phyloP scores from a whole-genome alignment of 2,113 vertebrate genomes.

The Trogon surrucura region DNA sequence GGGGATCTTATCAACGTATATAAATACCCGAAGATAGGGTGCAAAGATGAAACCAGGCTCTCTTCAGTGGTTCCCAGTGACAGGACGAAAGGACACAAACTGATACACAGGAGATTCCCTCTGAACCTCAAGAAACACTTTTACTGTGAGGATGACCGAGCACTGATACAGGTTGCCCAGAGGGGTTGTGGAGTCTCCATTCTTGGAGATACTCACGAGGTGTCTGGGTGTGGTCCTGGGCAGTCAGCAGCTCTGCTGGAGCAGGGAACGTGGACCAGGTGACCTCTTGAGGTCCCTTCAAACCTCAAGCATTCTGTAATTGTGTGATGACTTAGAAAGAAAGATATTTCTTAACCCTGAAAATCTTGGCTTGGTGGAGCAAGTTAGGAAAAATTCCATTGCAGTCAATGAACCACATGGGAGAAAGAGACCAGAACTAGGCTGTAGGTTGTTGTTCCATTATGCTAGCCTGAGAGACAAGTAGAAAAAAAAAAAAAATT shows the following conservation, averaged over 20 bases:
- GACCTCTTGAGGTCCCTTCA: not conserved
- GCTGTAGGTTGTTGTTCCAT: not conserved
- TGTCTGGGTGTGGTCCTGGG: not conserved
- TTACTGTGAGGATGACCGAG: not conserved
- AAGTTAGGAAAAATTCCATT: not conserved
- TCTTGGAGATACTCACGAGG: not conserved
- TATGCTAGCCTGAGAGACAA: not conserved
- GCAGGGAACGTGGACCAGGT: not conserved
- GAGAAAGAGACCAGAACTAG: not conserved
- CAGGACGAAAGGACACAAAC: not conserved
- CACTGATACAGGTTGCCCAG: not conserved
- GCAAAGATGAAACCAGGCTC: not conserved
- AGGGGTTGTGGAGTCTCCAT: not conserved
- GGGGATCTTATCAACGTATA: not conserved
- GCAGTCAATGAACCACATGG: not conserved
- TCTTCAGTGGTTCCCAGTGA: not conserved
- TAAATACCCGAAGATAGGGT: not conserved
- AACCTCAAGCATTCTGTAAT: not conserved
- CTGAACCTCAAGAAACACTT: not conserved
- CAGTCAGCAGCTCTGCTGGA: not conserved
- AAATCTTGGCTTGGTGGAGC: not conserved
- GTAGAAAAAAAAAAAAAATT: not conserved
- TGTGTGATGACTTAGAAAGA: not conserved
- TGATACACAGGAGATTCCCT: not conserved
- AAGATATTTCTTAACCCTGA: not conserved